These are phyloP conservation scores for Ophraella communa DNA, from an alignment of 2,888 invertebrate genomes.

Conservation along the genomic window DNA sequence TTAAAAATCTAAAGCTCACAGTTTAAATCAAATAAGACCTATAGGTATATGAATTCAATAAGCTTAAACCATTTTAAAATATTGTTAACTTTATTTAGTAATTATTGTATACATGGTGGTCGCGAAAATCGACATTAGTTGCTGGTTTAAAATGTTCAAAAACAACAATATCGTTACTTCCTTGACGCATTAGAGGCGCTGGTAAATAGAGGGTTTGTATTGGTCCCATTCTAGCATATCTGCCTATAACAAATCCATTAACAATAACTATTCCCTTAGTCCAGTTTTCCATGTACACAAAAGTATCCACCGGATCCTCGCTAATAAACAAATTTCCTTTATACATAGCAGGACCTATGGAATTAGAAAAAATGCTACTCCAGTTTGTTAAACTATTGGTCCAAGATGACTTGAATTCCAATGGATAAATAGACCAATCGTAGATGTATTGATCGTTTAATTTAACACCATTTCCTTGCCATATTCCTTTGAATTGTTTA, in stretches of 20 bases:
- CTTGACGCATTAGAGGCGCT: conserved; percentile 70
- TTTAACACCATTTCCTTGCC: conserved; percentile 57
- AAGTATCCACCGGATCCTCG: conserved; percentile 72
- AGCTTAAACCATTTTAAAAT: no score
- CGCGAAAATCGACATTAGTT: conserved; percentile 12
- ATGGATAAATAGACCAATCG: conserved; percentile 59
- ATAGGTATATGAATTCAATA: no score
- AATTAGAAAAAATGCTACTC: not conserved
- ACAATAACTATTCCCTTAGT: conserved; percentile 84
- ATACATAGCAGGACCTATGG: conserved; percentile 65
- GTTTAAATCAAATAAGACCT: no score
- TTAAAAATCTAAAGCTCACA: no score
- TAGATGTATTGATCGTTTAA: conserved; percentile 56
- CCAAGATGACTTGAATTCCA: conserved; percentile 61
- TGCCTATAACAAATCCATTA: conserved; percentile 85
- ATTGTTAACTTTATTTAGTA: conserved; percentile 11
- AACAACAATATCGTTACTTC: conserved; percentile 56
- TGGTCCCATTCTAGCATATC: conserved; percentile 81
- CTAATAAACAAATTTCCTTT: conserved; percentile 60
- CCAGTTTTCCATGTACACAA: conserved; percentile 81
- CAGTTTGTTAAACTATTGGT: conserved; percentile 54
- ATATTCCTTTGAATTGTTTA: conserved; percentile 55
- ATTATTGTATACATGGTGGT: conserved; percentile 14
- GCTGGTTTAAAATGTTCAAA: conserved; percentile 55
- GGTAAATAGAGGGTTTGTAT: conserved; percentile 85